Base-by-base conservation (phyloP, 2,888 invertebrate species). In the Mythimna albipuncta region DNA sequence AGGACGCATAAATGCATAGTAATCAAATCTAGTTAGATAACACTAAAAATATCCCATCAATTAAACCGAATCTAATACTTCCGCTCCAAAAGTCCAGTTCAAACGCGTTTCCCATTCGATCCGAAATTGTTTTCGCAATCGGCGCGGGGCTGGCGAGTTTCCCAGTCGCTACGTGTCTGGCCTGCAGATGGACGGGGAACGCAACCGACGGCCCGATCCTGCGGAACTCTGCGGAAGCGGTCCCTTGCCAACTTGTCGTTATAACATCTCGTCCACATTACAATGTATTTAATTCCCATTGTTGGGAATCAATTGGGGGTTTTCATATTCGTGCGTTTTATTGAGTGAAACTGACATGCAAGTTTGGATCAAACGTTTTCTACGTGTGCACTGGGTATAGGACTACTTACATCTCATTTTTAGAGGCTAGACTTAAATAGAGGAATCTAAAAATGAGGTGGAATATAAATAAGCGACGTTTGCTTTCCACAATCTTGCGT, bases 61-160 rank as follows among this genome's bases (percentile, higher is more conserved):
- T 85, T 87, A 83, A 87, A 86, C 64, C 9, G 65, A 85, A 87
- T 83, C 77, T 75, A 85, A 85, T 83, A 82, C 82, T 85, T 85
- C 80, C 79, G 77, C 72, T 79, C 82, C 71, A 82, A 82, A 82
- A 81, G 81, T 84, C 75, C 79, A 75, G 81, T 83, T 78, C 78
- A 76, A 85, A 84, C 85, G 81, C 77, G 84, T 77, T 82, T 81
- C 75, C 79, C 80, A 85, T 87, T 83, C 84, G 84, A 84, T 82
- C 72, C 76, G 83, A 88, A 88, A 89, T 89, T 89, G 88, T 89
- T 89, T 89, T 87, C 85, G 74, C 87, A 85, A 87, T 87, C 87
- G 87, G 86, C 81, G 79, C 81, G 79, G 75, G 73, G 70, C 87
- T 88, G 89, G 90, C 89, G 83, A 82, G 82, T 70, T 84, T 86